Evolutionary conservation across 1,140 invertebrate species (phyloP).

Genomic region (Penaeus indicus): DNA sequence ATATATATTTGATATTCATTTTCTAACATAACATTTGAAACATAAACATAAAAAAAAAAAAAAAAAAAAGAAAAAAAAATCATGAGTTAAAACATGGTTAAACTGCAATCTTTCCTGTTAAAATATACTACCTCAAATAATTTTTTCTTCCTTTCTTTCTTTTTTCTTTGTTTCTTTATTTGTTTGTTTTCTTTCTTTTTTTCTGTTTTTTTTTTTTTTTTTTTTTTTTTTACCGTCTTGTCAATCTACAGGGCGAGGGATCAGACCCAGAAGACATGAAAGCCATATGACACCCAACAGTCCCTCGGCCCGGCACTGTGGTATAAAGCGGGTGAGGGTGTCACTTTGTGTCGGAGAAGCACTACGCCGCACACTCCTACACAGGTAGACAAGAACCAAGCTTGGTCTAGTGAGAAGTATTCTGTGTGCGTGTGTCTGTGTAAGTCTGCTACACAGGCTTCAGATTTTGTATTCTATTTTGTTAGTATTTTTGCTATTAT

Average conservation of each 20-base stretch:
- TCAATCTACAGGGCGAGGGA: conserved; percentile 51
- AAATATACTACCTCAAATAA: too few species aligned
- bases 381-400: not conserved
- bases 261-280: conserved; percentile 52
- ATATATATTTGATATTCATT: too few species aligned
- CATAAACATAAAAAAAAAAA: too few species aligned
- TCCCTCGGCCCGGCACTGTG: conserved; percentile 65
- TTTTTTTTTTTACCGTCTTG: not conserved
- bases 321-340: conserved; percentile 48
- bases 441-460: not conserved
- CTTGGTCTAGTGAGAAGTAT: conserved; percentile 7
- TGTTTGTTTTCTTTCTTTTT: not conserved
- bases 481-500: too few species aligned
- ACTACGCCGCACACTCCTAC: too few species aligned
- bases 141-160: too few species aligned
- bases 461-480: not conserved
- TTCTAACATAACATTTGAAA: too few species aligned
- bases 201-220: not conserved
- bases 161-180: not conserved
- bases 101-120: too few species aligned
- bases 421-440: not conserved
- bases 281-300: conserved; percentile 64
- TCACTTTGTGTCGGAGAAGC: not conserved
- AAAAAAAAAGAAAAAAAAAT: too few species aligned
- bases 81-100: too few species aligned